A percentile compares a stretch with the other conserved stretches of the same genome.
phyloP scores from a whole-genome alignment of 1,140 invertebrate species.

The Palaemon carinicauda region DNA sequence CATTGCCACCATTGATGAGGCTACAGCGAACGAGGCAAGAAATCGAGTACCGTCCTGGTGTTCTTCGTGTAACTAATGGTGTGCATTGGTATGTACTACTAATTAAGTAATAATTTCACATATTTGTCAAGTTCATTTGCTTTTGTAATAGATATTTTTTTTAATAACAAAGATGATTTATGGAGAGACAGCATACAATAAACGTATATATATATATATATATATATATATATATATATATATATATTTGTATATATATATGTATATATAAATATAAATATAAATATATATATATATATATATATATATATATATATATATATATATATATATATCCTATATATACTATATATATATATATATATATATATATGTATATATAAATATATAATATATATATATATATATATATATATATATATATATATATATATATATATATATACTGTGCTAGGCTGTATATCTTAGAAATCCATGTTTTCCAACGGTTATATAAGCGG shows the following conservation, averaged over 20 bases:
- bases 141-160: too few species aligned
- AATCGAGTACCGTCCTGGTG: too few species aligned
- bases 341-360: background rate
- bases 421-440: background rate
- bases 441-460: background rate
- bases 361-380: background rate
- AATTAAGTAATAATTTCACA: too few species aligned
- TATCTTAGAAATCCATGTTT: too few species aligned
- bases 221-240: background rate
- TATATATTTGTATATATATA: background rate
- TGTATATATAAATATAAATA: background rate
- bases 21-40: too few species aligned
- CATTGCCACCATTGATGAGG: too few species aligned
- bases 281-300: conserved; percentile 4
- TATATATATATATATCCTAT: conserved; percentile 9
- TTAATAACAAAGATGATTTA: too few species aligned
- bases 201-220: conserved; percentile 4
- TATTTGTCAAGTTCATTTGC: too few species aligned
- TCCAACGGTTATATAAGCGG: too few species aligned
- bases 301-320: conserved; percentile 9
- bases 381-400: background rate
- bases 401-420: background rate
- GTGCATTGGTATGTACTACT: too few species aligned
- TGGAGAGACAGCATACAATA: too few species aligned
- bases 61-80: too few species aligned